A percentile compares a stretch with the other conserved stretches of the same genome.
Conservation (phyloP, 1,140 invertebrate species). For the Carposina sasakii region DNA sequence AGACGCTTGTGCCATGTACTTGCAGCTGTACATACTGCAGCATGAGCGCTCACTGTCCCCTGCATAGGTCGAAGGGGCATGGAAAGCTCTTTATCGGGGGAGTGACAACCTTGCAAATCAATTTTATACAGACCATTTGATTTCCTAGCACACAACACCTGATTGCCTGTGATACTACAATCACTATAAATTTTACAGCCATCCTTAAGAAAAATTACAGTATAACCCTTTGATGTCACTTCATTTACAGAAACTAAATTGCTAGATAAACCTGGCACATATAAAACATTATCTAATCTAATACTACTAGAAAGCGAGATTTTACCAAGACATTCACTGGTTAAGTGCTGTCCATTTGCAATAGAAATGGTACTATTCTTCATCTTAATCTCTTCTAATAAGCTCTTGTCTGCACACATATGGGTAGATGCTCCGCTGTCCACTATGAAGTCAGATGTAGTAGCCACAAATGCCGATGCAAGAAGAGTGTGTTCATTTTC, state of each 20-base stretch:
- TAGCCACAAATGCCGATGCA: background rate
- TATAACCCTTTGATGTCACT: background rate
- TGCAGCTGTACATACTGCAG: background rate
- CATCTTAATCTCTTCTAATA: background rate
- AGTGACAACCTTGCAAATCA: background rate
- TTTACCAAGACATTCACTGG: background rate
- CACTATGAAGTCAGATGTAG: background rate
- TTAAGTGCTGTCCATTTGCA: background rate
- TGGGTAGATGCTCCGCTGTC: background rate
- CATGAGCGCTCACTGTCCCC: background rate
- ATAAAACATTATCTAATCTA: slow-evolving; percentile 1
- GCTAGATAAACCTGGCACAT: slow-evolving; percentile 2
- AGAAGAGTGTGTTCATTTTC: background rate
- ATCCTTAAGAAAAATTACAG: slow-evolving; percentile 3
- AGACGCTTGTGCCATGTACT: slow-evolving; percentile 3
- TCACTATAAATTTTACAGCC: background rate
- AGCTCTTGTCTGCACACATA: background rate
- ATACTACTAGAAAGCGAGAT: background rate
- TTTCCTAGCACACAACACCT: background rate
- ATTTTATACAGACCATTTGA: slow-evolving; percentile 1
- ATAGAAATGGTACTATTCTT: background rate
- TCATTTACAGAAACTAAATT: slow-evolving; percentile 10
- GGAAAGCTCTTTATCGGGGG: slow-evolving; percentile 1
- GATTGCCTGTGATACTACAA: no score
- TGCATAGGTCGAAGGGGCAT: background rate